phyloP scores from a whole-genome alignment of 2,113 vertebrate species.

The Probosciger aterrimus region DNA sequence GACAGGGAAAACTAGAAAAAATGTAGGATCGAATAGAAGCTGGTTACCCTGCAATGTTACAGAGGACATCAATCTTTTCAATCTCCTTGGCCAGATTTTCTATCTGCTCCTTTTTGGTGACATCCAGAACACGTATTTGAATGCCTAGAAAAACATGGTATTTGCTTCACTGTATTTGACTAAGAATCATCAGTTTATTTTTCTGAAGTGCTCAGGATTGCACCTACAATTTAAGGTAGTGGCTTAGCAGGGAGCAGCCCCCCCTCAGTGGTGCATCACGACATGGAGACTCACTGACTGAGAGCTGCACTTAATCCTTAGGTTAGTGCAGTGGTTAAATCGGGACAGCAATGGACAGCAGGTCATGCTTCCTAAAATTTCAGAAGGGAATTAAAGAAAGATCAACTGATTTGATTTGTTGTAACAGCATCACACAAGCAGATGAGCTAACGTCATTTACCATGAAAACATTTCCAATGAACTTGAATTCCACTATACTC shows the following conservation, averaged over 20 bases:
- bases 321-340: not conserved
- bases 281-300: not conserved
- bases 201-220: not conserved
- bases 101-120: conserved; percentile 91
- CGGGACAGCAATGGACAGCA: not conserved
- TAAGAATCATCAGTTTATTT: not conserved
- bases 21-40: not conserved
- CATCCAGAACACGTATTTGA: conserved; percentile 84
- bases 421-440: not conserved
- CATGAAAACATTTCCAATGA: not conserved
- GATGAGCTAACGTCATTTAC: not conserved
- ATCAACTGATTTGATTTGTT: not conserved
- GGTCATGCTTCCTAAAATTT: not conserved
- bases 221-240: not conserved
- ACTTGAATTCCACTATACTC: not conserved
- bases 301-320: not conserved
- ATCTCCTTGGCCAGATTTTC: conserved; percentile 87
- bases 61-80: conserved; percentile 87
- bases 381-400: not conserved
- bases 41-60: conserved; percentile 91
- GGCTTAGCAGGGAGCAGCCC: not conserved
- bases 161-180: not conserved
- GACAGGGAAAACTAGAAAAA: not conserved
- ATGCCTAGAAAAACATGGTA: conserved; percentile 76
- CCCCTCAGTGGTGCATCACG: not conserved